A percentile compares a stretch with the other conserved stretches of the same genome.
phyloP scores from a whole-genome alignment of 2,113 vertebrate species.

The Labrus mixtus region DNA sequence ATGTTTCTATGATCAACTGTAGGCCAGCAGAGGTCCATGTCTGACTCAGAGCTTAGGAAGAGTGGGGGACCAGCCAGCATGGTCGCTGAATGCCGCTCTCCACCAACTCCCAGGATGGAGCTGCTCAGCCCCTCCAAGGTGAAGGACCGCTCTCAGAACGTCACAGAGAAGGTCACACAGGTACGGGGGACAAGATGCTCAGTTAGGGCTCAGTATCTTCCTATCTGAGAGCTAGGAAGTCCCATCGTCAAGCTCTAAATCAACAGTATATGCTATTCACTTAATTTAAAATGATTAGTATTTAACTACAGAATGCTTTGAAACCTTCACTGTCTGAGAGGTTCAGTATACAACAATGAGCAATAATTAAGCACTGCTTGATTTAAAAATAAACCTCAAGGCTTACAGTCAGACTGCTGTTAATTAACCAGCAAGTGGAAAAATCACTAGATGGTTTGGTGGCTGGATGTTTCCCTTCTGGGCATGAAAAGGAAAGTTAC shows the following conservation, averaged over 20 bases:
- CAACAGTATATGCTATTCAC: not conserved
- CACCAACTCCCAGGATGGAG: conserved; percentile 67
- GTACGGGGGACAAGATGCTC: conserved; percentile 50
- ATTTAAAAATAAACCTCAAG: conserved; percentile 8
- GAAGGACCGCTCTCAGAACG: conserved; percentile 75
- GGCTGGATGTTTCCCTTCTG: conserved; percentile 51
- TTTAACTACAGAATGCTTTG: not conserved
- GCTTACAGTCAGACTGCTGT: conserved; percentile 7
- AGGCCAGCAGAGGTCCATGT: conserved; percentile 62
- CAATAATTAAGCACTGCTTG: not conserved
- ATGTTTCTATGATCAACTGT: conserved; percentile 11
- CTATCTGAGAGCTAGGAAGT: not conserved
- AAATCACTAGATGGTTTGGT: conserved; percentile 72
- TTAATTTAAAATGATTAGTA: not conserved
- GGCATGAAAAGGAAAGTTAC: conserved; percentile 48
- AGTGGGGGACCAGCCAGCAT: conserved; percentile 47
- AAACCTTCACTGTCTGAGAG: not conserved
- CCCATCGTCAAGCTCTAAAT: not conserved
- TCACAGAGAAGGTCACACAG: conserved; percentile 82
- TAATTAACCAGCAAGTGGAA: conserved; percentile 71
- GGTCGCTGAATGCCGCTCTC: conserved; percentile 44
- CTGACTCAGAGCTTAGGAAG: conserved; percentile 69
- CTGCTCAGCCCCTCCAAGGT: conserved; percentile 74
- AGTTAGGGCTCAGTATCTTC: conserved; percentile 4
- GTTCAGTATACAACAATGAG: not conserved